Percentiles rank a stretch among this genome's conserved stretches.
Evolutionary conservation across 2,888 invertebrate genomes (phyloP).

Genomic region (Drosophila kanekoi): DNA sequence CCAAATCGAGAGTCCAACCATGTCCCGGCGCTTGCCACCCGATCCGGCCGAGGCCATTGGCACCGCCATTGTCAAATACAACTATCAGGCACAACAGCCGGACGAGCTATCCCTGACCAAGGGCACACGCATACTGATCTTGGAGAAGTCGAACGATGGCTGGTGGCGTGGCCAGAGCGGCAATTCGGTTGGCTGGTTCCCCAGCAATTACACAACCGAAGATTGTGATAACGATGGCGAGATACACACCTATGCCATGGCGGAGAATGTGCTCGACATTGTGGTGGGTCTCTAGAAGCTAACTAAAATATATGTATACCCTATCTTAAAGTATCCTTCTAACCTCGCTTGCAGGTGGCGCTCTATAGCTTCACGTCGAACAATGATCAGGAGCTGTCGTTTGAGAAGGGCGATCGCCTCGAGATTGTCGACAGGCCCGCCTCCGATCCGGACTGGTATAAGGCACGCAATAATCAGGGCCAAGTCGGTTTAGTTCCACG

Average conservation of each 20-base stretch:
- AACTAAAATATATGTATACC: background rate
- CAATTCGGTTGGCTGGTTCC: constrained; percentile 93
- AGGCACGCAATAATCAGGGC: constrained; percentile 96
- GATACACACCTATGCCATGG: constrained; percentile 96
- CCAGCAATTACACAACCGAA: constrained; percentile 98
- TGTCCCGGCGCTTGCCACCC: constrained; percentile 90
- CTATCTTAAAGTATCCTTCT: background rate
- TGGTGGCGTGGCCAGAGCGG: constrained; percentile 98
- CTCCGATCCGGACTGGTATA: constrained; percentile 99
- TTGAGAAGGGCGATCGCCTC: constrained; percentile 97
- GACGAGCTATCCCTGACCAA: constrained; percentile 98
- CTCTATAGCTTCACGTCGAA: constrained; percentile 97
- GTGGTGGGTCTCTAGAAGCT: constrained; percentile 87
- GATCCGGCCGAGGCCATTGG: constrained; percentile 95
- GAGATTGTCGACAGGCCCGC: constrained; percentile 98
- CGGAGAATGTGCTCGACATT: constrained; percentile 97
- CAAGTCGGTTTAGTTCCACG: constrained; percentile 97
- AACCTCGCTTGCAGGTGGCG: constrained; percentile 87
- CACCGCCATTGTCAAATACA: constrained; percentile 97
- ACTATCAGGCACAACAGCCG: constrained; percentile 96
- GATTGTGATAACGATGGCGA: constrained; percentile 94
- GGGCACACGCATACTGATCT: constrained; percentile 96
- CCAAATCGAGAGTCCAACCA: constrained; percentile 91
- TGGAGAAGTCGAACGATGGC: constrained; percentile 99
- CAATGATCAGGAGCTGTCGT: constrained; percentile 97